phyloP scores from a whole-genome alignment of 2,797 vertebrate genomes.

The Numenius phaeopus region DNA sequence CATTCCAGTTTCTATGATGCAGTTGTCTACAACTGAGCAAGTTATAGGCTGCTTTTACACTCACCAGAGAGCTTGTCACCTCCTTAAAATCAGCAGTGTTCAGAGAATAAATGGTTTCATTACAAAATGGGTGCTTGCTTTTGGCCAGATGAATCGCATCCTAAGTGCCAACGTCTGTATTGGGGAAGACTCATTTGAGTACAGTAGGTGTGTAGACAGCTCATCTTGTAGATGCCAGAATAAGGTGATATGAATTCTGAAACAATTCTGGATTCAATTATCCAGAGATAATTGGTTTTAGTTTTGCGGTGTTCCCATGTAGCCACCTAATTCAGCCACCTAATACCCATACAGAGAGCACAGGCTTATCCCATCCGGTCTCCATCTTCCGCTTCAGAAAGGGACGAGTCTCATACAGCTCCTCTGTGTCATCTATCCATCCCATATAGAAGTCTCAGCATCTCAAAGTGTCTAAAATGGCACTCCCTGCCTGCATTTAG shows the following conservation, averaged over 20 bases:
- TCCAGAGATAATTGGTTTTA: not conserved
- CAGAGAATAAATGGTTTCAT: not conserved
- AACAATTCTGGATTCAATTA: not conserved
- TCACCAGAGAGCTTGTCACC: not conserved
- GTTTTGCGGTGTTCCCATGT: not conserved
- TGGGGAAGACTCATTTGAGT: not conserved
- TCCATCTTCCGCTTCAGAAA: not conserved
- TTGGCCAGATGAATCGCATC: not conserved
- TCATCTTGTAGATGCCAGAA: not conserved
- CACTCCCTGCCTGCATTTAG: fast-evolving
- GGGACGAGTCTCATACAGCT: no score
- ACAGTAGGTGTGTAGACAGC: not conserved
- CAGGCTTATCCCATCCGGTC: not conserved
- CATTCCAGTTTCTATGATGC: not conserved
- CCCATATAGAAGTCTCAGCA: not conserved
- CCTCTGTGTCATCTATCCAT: not conserved
- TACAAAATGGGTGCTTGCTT: not conserved
- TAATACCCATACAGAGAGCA: fast-evolving
- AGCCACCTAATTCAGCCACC: not conserved
- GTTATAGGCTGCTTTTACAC: not conserved
- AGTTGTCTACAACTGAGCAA: not conserved
- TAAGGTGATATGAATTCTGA: not conserved
- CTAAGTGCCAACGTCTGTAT: not conserved
- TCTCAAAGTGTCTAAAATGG: not conserved
- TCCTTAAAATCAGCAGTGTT: not conserved